These are phyloP conservation scores for Hypocryptadius cinnamomeus DNA, from an alignment of 2,113 vertebrate genomes.

Conservation along the genomic window DNA sequence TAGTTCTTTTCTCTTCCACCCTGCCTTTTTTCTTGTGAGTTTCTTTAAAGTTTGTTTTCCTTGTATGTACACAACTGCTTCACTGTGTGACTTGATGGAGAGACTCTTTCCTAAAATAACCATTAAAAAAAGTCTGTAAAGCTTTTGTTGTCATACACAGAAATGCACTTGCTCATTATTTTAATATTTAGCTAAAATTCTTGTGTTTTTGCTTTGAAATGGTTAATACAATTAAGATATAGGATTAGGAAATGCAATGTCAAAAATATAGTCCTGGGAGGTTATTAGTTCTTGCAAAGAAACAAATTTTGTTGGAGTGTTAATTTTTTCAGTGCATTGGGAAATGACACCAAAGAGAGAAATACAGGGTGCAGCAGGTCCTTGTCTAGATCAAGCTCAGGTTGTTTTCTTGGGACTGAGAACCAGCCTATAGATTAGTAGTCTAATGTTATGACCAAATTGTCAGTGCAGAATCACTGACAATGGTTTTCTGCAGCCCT, in stretches of 20 bases:
- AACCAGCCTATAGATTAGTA: not conserved
- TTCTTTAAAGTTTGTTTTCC: slow-evolving; percentile 39
- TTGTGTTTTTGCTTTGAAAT: not conserved
- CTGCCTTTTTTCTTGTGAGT: slow-evolving; percentile 19
- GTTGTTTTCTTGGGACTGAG: not conserved
- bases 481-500: not conserved
- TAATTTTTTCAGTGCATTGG: not conserved
- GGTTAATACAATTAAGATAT: not conserved
- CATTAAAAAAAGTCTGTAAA: not conserved
- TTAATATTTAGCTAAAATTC: not conserved
- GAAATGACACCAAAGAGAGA: not conserved
- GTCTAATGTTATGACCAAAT: not conserved
- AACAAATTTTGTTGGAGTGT: not conserved
- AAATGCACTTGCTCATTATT: not conserved
- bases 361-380: not conserved
- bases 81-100: not conserved
- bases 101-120: slow-evolving; percentile 19
- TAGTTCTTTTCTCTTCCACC: not conserved
- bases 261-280: not conserved
- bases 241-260: not conserved
- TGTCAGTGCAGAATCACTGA: not conserved
- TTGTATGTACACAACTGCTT: not conserved
- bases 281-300: not conserved
- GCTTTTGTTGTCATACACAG: not conserved
- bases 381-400: not conserved